Conservation (phyloP, 2,113 vertebrate genomes). For the Ceratotherium simum region DNA sequence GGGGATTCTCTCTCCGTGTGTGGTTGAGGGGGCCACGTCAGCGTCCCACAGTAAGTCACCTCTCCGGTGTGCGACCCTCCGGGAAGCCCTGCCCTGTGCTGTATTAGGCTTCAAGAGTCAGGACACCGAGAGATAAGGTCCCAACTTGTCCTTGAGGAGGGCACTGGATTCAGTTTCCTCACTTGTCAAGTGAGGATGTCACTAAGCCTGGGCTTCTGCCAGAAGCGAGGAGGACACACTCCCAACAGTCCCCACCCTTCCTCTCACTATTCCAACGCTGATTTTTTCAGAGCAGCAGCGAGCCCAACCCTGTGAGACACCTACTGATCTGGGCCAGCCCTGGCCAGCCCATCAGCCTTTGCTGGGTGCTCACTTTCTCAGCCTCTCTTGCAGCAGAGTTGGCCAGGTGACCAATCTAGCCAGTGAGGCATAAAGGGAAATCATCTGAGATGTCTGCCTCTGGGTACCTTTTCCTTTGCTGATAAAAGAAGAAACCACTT, state of each 20-base stretch:
- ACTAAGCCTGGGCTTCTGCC: background rate
- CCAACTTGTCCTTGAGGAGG: background rate
- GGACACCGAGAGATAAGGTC: fast-evolving
- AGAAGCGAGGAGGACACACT: background rate
- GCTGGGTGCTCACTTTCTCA: background rate
- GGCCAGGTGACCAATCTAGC: background rate
- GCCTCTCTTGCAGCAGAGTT: background rate
- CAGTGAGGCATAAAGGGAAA: background rate
- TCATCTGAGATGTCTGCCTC: background rate
- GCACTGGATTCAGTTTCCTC: background rate
- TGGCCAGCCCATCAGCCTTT: background rate
- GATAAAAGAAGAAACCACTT: background rate
- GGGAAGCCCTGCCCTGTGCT: background rate
- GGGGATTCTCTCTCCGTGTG: fast-evolving
- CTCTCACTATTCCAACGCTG: background rate
- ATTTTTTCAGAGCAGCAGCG: background rate
- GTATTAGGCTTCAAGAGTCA: background rate
- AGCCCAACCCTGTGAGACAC: background rate
- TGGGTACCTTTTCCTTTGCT: background rate
- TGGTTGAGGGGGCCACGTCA: fast-evolving
- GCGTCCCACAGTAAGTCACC: fast-evolving
- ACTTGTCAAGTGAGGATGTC: background rate
- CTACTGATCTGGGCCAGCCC: fast-evolving
- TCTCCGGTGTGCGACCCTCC: fast-evolving
- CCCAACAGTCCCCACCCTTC: background rate